Evolutionary conservation across 2,113 vertebrate species (phyloP), one percentile per base, ranked within the genome.

Genomic region (Equus quagga): DNA sequence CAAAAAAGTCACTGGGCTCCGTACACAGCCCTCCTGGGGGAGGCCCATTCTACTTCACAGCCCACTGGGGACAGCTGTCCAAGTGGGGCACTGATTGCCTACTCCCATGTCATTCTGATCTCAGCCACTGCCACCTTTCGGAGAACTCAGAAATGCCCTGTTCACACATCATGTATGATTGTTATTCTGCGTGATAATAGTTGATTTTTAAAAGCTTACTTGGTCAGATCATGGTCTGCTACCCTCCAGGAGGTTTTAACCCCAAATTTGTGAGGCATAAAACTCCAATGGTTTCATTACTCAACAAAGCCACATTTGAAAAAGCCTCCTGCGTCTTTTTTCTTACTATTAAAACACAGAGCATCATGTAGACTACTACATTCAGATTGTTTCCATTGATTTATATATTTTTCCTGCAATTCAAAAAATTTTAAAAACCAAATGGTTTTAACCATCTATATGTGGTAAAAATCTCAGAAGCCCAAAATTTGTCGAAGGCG

Each of bases 11-110:
- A 88, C 54, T 4, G 64, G 98, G 97, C 96, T 98, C 98, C 19
- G 67, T 70, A 90, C 70, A 80, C 81, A 87, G 86, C 69, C 64
- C 28, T 76, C 51, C 64, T 41, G 2, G 0, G 54, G 65, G 92
- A 31, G 83, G 75, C 70, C 95, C 58, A 67, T 46, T 70, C 89
- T 51, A 97, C 94, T 0, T 99, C 98, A 98, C 96, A 98, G 73
- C 98, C 98, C 79, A 0, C 0, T 4, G 44, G 67, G 69, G 60
- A 81, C 44, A 6, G 44, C 80, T 73, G 36, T 79, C 97, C 96
- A 21, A 0, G 78, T 54, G 92, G 88, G 86, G 82, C 64, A 64
- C 64, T 6, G 51, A 87, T 78, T 31, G 12, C 18, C 64, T 60
- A 31, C 54, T 83, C 93, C 91, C 70, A 26, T 56, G 51, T n/a